Percentiles rank a stretch among this genome's conserved stretches.
Evolutionary conservation across 2,888 invertebrate species (phyloP).

Genomic region (Calameuta pallipes): DNA sequence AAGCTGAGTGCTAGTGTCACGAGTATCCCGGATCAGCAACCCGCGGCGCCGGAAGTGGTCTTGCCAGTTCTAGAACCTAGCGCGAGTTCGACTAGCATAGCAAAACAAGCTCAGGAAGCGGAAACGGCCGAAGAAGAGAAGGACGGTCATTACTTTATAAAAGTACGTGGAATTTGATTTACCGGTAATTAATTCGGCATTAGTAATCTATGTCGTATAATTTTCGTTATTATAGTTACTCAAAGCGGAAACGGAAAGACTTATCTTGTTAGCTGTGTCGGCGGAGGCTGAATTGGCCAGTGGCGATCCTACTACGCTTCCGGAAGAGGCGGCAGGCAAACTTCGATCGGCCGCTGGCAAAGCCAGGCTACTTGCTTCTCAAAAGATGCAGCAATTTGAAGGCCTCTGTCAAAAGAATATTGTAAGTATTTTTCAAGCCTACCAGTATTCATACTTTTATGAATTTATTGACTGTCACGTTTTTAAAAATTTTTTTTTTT

Average conservation of each 20-base stretch:
- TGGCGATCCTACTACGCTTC: conserved; percentile 66
- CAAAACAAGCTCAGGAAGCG: conserved; percentile 37
- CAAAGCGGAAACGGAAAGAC: conserved; percentile 78
- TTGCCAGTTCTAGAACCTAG: conserved; percentile 55
- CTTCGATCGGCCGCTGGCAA: conserved; percentile 91
- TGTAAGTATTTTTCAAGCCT: conserved; percentile 63
- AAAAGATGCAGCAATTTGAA: conserved; percentile 96
- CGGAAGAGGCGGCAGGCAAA: conserved; percentile 85
- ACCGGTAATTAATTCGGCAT: not conserved
- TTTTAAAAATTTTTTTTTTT: conserved; percentile 7
- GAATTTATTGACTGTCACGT: not conserved
- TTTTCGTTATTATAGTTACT: conserved; percentile 68
- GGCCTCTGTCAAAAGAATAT: conserved; percentile 78
- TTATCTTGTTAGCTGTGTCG: conserved; percentile 75
- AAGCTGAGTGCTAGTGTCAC: conserved; percentile 50
- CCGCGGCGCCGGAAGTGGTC: conserved; percentile 66
- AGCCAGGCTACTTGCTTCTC: conserved; percentile 86
- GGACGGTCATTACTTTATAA: conserved; percentile 84
- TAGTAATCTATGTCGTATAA: not conserved
- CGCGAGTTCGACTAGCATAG: conserved; percentile 49
- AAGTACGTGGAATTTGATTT: conserved; percentile 53
- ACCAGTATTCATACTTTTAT: not conserved
- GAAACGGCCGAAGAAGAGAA: conserved; percentile 66
- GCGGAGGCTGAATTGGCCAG: conserved; percentile 77
- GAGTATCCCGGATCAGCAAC: conserved; percentile 64